Conservation (phyloP, 2,888 invertebrate genomes). For the Autographa pulchrina region DNA sequence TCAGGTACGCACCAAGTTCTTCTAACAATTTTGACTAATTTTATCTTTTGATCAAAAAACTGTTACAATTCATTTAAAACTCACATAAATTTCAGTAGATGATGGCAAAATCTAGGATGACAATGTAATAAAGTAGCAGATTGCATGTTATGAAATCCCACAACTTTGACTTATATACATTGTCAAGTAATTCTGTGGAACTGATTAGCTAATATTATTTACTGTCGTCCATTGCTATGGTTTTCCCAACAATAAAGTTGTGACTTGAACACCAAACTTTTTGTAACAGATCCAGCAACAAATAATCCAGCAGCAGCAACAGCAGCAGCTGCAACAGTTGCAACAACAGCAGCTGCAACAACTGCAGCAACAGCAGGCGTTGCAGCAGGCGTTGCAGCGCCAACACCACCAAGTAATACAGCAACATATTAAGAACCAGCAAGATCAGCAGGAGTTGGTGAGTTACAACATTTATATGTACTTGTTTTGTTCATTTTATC, state of each 20-base stretch:
- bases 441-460: conserved; percentile 86
- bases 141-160: too few species aligned
- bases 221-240: too few species aligned
- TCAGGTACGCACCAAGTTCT: conserved; percentile 74
- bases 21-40: too few species aligned
- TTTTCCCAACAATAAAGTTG: too few species aligned
- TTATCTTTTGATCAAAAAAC: background rate
- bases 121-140: too few species aligned
- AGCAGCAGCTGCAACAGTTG: conserved; percentile 75
- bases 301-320: conserved; percentile 82
- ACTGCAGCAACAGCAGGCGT: conserved; percentile 76
- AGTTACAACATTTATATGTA: conserved; percentile 40
- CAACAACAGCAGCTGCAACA: conserved; percentile 75
- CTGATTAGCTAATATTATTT: too few species aligned
- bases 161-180: too few species aligned
- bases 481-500: background rate
- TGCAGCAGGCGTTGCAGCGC: conserved; percentile 80
- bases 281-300: conserved; percentile 79
- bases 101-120: too few species aligned
- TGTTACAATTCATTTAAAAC: too few species aligned
- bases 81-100: too few species aligned
- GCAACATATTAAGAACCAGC: conserved; percentile 89
- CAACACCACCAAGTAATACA: conserved; percentile 89
- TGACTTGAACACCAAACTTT: background rate
- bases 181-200: too few species aligned